phyloP scores from a whole-genome alignment of 2,113 vertebrate species.

The Corydoras maculifer region DNA sequence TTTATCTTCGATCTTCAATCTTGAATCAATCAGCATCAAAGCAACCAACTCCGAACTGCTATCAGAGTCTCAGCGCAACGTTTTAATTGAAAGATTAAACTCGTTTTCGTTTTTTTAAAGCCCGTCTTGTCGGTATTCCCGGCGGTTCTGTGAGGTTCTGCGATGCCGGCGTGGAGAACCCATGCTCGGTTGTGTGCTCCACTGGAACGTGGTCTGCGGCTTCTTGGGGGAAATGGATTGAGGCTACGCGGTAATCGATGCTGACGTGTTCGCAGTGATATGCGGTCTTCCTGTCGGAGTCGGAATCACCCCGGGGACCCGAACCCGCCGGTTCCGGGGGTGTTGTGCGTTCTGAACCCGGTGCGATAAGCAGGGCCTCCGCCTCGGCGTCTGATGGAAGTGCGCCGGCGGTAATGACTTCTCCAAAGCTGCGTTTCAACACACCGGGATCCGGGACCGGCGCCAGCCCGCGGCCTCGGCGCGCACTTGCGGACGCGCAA shows the following conservation, averaged over 20 bases:
- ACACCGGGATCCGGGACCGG: constrained; percentile 55
- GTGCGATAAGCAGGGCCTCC: constrained; percentile 41
- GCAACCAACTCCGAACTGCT: no score
- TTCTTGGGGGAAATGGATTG: constrained; percentile 16
- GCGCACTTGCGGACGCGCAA: constrained; percentile 49
- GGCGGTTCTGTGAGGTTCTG: no score
- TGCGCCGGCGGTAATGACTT: constrained; percentile 52
- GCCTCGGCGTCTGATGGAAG: constrained; percentile 51
- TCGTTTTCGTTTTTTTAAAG: no score
- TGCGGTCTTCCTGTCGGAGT: constrained; percentile 4
- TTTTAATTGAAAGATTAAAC: no score
- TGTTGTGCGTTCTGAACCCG: constrained; percentile 35
- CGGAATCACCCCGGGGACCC: constrained; percentile 19
- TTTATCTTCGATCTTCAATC: no score
- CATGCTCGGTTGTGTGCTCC: no score
- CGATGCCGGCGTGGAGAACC: no score
- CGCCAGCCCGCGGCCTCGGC: constrained; percentile 63
- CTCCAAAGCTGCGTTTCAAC: constrained; percentile 49
- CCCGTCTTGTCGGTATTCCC: no score
- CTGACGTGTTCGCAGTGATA: constrained; percentile 9
- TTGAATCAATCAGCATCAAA: no score
- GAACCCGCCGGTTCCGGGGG: constrained; percentile 28
- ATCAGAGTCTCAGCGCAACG: no score
- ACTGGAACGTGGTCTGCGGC: not conserved
- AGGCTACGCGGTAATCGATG: constrained; percentile 25